Conservation (phyloP, 2,113 vertebrate species). For the Clarias magur region DNA sequence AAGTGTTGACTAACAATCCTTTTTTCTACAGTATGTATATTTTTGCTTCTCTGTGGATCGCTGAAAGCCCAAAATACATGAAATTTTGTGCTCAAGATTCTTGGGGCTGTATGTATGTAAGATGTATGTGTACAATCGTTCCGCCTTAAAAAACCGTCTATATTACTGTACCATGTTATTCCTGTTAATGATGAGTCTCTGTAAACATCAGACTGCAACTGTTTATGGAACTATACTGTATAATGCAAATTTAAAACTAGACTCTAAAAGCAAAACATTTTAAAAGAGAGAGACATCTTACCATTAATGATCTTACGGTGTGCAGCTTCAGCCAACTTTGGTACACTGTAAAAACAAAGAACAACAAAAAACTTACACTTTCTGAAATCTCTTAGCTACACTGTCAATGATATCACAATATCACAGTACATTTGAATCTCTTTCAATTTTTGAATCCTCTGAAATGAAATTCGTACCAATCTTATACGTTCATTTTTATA, state of each 20-base stretch:
- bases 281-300: not conserved
- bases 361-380: not conserved
- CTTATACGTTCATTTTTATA: not conserved
- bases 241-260: not conserved
- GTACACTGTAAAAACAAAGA: not conserved
- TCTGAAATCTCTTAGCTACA: not conserved
- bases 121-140: no score
- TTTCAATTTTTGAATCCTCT: not conserved
- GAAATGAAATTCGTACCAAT: not conserved
- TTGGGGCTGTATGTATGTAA: no score
- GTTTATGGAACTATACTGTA: not conserved
- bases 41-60: no score
- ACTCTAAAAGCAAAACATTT: no score
- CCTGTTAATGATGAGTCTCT: not conserved
- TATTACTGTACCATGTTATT: no score
- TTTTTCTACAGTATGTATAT: no score
- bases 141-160: no score
- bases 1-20: no score
- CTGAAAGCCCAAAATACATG: no score
- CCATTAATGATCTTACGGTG: slow-evolving; percentile 14
- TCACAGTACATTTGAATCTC: no score
- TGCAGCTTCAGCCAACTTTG: not conserved
- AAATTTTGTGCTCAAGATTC: no score
- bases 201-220: not conserved
- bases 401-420: not conserved